These are phyloP conservation scores for Pantherophis vulpinus DNA, from an alignment of 2,797 vertebrate species.

Conservation along the genomic window DNA sequence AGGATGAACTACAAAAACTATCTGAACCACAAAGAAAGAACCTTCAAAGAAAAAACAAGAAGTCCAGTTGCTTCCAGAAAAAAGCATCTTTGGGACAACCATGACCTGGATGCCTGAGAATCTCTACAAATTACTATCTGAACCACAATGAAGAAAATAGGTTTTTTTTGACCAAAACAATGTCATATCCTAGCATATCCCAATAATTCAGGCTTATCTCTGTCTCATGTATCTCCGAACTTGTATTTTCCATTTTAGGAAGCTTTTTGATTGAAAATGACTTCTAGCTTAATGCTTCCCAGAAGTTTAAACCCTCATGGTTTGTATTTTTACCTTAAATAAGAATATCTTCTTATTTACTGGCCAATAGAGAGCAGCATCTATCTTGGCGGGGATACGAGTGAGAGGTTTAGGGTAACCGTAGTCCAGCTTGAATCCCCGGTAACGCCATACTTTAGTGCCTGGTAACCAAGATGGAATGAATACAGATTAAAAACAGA, in stretches of 20 bases:
- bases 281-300: background rate
- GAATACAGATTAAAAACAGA: background rate
- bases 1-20: background rate
- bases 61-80: too few species aligned
- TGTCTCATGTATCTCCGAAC: too few species aligned
- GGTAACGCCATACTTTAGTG: conserved; percentile 80
- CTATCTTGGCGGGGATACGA: conserved; percentile 75
- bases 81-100: too few species aligned
- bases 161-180: background rate
- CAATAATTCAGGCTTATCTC: background rate
- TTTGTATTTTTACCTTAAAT: conserved; percentile 78
- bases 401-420: conserved; percentile 83
- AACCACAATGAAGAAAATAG: background rate
- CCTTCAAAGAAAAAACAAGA: too few species aligned
- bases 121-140: background rate
- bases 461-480: conserved; percentile 63
- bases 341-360: conserved; percentile 84
- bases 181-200: background rate
- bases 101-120: too few species aligned
- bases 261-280: background rate
- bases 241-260: background rate
- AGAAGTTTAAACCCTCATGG: too few species aligned
- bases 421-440: conserved; percentile 74
- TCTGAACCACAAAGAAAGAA: background rate
- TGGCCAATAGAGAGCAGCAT: conserved; percentile 83